These are phyloP conservation scores for Ciona savignyi DNA, from an alignment of 23 tunicate species.

Conservation along the genomic window DNA sequence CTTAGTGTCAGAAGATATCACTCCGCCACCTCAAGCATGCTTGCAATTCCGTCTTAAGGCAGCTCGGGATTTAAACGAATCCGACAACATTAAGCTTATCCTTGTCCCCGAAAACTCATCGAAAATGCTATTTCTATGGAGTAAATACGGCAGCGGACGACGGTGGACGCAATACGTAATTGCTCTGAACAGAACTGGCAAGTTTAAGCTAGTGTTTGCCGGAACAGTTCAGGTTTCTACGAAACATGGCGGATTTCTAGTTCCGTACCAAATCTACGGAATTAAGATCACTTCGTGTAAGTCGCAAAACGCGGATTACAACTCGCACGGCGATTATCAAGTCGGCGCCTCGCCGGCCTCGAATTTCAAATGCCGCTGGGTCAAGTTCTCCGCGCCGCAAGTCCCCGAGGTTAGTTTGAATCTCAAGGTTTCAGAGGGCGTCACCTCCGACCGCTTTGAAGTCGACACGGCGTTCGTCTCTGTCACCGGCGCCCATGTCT, in stretches of 20 bases:
- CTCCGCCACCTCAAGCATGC: neutral
- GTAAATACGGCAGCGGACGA: neutral
- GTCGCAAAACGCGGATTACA: neutral
- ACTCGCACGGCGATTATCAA: neutral
- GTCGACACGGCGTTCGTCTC: constrained; percentile 8
- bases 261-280: neutral
- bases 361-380: constrained; percentile 10
- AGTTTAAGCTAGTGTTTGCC: neutral
- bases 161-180: neutral
- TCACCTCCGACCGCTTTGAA: neutral
- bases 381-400: neutral
- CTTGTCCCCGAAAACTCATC: neutral
- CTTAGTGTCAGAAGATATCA: neutral
- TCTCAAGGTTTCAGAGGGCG: neutral
- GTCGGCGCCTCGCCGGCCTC: constrained; percentile 8
- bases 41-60: neutral
- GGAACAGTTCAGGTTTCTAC: neutral
- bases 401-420: neutral
- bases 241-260: neutral
- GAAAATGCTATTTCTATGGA: neutral
- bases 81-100: neutral
- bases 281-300: neutral
- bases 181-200: neutral
- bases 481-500: constrained; percentile 4
- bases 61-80: neutral